These are phyloP conservation scores for Dinocampus coccinellae DNA, from an alignment of 2,888 invertebrate species.

Conservation along the genomic window DNA sequence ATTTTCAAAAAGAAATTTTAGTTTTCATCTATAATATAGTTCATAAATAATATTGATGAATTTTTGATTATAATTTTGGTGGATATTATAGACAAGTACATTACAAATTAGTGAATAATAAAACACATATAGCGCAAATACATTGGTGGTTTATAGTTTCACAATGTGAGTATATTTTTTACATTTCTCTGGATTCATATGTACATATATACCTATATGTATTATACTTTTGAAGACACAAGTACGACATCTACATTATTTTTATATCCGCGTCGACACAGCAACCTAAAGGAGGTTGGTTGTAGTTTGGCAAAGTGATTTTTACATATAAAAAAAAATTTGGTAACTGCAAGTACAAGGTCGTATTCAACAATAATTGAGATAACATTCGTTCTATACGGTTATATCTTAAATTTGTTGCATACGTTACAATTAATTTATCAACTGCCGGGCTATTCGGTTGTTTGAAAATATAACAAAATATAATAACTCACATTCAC, in stretches of 20 bases:
- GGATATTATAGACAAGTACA: no score
- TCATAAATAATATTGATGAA: no score
- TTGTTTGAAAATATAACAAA: constrained; percentile 27
- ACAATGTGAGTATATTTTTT: no score
- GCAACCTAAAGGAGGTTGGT: constrained; percentile 62
- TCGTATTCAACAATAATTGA: constrained; percentile 40
- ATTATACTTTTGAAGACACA: neutral
- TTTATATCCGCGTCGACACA: constrained; percentile 26
- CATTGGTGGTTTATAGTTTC: no score
- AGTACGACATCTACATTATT: neutral
- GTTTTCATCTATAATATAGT: no score
- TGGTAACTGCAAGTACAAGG: constrained; percentile 38
- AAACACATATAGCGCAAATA: no score
- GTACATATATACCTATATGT: neutral
- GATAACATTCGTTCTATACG: constrained; percentile 10
- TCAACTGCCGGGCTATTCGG: constrained; percentile 21
- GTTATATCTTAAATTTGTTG: neutral
- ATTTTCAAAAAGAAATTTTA: no score
- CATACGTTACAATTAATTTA: constrained; percentile 2
- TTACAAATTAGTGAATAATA: no score
- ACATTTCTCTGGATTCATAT: no score
- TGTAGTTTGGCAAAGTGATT: constrained; percentile 56
- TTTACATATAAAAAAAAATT: constrained; percentile 46
- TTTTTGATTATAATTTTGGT: no score
- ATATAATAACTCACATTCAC: constrained; percentile 55